phyloP scores from a whole-genome alignment of 2,797 vertebrate genomes.

The Karalla daura region DNA sequence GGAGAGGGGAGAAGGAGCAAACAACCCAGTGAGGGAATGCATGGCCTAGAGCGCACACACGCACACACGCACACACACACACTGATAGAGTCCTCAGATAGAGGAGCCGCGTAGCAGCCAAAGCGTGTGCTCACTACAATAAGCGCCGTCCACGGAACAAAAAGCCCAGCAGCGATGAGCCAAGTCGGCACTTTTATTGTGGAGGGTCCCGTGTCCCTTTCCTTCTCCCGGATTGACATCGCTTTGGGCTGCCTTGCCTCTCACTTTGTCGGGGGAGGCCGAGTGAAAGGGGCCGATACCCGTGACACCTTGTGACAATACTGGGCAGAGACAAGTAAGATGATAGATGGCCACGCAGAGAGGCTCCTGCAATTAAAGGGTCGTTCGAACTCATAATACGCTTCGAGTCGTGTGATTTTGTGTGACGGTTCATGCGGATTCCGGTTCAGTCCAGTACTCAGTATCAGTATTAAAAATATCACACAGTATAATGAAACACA shows the following conservation, averaged over 20 bases:
- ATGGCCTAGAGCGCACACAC: background rate
- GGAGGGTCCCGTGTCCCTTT: conserved; percentile 54
- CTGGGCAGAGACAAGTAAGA: too few relatives aligned
- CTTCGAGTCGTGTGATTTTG: too few relatives aligned
- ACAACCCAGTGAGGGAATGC: conserved; percentile 60
- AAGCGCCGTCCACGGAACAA: conserved; percentile 60
- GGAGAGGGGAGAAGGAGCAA: conserved; percentile 44
- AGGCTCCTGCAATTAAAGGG: too few relatives aligned
- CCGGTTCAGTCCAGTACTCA: too few relatives aligned
- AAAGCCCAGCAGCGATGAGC: conserved; percentile 41
- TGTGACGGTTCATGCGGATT: too few relatives aligned
- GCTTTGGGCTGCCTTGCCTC: conserved; percentile 40
- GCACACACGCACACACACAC: conserved; percentile 16
- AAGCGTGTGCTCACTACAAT: conserved; percentile 65
- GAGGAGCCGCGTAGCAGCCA: conserved; percentile 48
- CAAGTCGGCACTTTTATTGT: conserved; percentile 58
- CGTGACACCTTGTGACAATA: too few relatives aligned
- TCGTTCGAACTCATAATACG: too few relatives aligned
- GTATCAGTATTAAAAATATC: too few relatives aligned
- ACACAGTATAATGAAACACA: too few relatives aligned
- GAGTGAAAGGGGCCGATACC: too few relatives aligned
- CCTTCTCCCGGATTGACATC: conserved; percentile 29
- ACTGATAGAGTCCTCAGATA: conserved; percentile 52
- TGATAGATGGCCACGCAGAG: too few relatives aligned
- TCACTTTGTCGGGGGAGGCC: conserved; percentile 24